Evolutionary conservation across 1,140 invertebrate genomes (phyloP).

Genomic region (Cydia splendana): DNA sequence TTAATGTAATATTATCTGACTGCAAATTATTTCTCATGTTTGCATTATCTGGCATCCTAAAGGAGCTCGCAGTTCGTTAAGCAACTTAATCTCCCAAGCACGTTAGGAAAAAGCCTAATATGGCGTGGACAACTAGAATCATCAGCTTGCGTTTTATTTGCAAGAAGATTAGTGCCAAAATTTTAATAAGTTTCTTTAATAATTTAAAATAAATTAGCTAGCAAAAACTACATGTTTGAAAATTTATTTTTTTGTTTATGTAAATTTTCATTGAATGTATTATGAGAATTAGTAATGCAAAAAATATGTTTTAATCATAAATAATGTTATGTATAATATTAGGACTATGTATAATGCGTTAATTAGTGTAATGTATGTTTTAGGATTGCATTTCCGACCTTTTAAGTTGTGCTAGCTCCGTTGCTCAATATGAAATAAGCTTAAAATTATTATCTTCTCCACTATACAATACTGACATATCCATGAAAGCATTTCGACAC

Average conservation of each 20-base stretch:
- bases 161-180: neutral
- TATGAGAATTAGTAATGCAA: too few species aligned
- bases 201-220: neutral
- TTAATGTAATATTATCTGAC: too few species aligned
- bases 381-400: neutral
- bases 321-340: neutral
- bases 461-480: constrained; percentile 9
- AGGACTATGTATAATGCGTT: neutral
- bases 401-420: constrained; percentile 15
- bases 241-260: neutral
- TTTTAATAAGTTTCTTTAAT: neutral
- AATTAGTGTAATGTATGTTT: neutral
- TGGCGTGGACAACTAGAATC: neutral
- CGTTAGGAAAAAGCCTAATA: too few species aligned
- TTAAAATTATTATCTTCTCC: constrained; percentile 4
- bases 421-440: constrained; percentile 25
- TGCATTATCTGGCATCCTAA: too few species aligned
- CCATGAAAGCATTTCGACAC: neutral
- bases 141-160: neutral
- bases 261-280: too few species aligned
- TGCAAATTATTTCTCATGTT: too few species aligned
- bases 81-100: too few species aligned
- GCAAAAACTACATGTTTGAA: neutral
- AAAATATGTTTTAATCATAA: neutral
- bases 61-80: too few species aligned